A percentile compares a stretch with the other conserved stretches of the same genome.
Conservation (phyloP, 2,113 vertebrate genomes). For the Oenanthe melanoleuca region DNA sequence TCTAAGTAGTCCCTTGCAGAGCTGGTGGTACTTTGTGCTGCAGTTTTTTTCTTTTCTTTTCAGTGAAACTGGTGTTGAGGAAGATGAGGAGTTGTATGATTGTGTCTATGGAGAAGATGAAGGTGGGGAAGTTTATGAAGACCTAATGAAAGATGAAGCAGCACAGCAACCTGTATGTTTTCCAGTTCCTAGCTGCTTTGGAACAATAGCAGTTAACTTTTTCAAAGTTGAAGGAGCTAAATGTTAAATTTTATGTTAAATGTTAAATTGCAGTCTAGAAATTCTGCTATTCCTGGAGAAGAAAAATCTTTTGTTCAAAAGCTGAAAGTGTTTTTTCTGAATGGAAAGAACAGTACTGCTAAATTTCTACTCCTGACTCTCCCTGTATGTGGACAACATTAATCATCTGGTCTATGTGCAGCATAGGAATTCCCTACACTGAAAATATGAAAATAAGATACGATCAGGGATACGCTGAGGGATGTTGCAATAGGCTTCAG, state of each 20-base stretch:
- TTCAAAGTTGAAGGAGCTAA: background rate
- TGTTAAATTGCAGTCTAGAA: background rate
- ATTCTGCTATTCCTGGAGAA: background rate
- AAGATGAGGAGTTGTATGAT: constrained; percentile 93
- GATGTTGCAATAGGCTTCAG: background rate
- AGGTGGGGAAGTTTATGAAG: constrained; percentile 95
- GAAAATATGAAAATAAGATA: background rate
- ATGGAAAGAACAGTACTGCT: background rate
- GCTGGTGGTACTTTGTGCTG: background rate
- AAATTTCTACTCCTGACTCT: background rate
- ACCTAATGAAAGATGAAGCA: constrained; percentile 94
- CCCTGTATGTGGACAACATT: background rate
- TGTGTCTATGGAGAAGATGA: constrained; percentile 96
- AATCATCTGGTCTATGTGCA: background rate
- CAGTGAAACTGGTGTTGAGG: constrained; percentile 87
- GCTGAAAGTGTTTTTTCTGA: background rate
- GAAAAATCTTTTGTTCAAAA: background rate
- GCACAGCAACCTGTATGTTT: constrained; percentile 81
- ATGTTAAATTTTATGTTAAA: background rate
- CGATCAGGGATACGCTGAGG: background rate
- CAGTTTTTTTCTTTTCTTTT: background rate
- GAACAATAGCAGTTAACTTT: background rate
- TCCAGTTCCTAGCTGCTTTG: background rate
- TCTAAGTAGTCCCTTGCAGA: background rate
- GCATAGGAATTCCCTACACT: background rate